These are phyloP conservation scores for Heterodera filipjevi DNA, from an alignment of 2,888 invertebrate genomes.

Conservation along the genomic window DNA sequence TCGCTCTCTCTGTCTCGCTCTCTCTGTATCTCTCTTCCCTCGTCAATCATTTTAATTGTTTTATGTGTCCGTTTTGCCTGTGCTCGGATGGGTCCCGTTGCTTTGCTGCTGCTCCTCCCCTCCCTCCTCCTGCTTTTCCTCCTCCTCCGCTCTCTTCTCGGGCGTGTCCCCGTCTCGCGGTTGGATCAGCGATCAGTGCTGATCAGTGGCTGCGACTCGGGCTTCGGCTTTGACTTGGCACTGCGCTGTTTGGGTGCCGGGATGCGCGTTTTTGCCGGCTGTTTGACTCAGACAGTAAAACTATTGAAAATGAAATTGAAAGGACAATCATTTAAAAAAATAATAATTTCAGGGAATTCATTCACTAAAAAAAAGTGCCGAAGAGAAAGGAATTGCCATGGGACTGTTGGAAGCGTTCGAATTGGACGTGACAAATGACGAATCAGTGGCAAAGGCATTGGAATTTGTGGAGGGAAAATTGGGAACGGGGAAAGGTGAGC, in stretches of 20 bases:
- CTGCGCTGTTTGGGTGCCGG: slow-evolving; percentile 71
- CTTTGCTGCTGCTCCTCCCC: not conserved
- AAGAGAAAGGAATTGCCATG: not conserved
- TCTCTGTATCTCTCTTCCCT: not conserved
- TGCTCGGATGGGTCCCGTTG: not conserved
- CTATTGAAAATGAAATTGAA: not conserved
- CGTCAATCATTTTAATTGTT: not conserved
- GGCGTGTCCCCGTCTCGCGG: slow-evolving; percentile 2
- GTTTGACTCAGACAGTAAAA: slow-evolving; percentile 68
- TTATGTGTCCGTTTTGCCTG: not conserved
- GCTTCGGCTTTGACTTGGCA: slow-evolving; percentile 65
- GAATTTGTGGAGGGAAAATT: slow-evolving; percentile 21
- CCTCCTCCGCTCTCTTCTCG: slow-evolving; percentile 6
- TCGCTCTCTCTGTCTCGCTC: not conserved
- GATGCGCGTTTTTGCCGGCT: slow-evolving; percentile 79
- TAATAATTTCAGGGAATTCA: not conserved
- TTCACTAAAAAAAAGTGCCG: not conserved
- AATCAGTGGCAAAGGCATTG: slow-evolving; percentile 19
- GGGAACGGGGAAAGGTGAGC: not conserved
- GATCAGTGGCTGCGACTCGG: slow-evolving; percentile 44
- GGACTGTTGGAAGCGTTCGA: slow-evolving; percentile 13
- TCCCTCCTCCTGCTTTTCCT: slow-evolving; percentile 28
- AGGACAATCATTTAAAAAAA: not conserved
- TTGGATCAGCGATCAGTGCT: slow-evolving; percentile 41
- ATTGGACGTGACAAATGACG: slow-evolving; percentile 19